Conservation (phyloP, 2,888 invertebrate genomes). For the Nymphalis c-album region DNA sequence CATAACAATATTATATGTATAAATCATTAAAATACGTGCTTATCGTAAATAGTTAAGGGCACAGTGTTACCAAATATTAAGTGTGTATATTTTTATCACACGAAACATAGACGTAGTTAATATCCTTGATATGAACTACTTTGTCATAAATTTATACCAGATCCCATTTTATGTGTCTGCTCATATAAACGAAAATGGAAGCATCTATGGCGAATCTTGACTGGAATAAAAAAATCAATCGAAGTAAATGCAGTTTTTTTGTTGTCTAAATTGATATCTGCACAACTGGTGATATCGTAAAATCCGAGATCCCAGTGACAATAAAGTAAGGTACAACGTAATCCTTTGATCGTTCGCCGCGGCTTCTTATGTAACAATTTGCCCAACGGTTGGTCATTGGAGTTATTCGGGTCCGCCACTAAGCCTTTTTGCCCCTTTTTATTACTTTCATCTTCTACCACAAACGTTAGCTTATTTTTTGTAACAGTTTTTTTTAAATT, state of each 20-base stretch:
- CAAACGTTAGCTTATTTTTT: constrained; percentile 10
- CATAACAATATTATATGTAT: no score
- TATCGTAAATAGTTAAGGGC: not conserved
- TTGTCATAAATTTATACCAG: constrained; percentile 1
- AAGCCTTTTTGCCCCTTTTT: constrained; percentile 37
- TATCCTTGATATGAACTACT: not conserved
- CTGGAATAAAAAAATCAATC: not conserved
- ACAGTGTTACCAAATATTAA: not conserved
- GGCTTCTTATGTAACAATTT: constrained; percentile 45
- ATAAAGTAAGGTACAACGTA: constrained; percentile 41
- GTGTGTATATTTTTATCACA: not conserved
- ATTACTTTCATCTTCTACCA: constrained; percentile 35
- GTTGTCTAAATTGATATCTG: constrained; percentile 46
- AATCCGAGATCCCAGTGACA: constrained; percentile 31
- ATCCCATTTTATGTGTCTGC: not conserved
- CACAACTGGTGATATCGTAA: constrained; percentile 38
- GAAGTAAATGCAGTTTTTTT: constrained; percentile 18
- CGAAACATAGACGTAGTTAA: not conserved
- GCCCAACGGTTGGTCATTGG: constrained; percentile 38
- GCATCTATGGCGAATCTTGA: not conserved
- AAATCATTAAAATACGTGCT: not conserved
- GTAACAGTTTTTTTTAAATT: constrained; percentile 11
- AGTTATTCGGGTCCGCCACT: constrained; percentile 35
- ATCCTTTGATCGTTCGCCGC: constrained; percentile 46
- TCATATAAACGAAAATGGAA: not conserved